Evolutionary conservation across 2,888 invertebrate genomes (phyloP).

Genomic region (Ichneumon xanthorius): DNA sequence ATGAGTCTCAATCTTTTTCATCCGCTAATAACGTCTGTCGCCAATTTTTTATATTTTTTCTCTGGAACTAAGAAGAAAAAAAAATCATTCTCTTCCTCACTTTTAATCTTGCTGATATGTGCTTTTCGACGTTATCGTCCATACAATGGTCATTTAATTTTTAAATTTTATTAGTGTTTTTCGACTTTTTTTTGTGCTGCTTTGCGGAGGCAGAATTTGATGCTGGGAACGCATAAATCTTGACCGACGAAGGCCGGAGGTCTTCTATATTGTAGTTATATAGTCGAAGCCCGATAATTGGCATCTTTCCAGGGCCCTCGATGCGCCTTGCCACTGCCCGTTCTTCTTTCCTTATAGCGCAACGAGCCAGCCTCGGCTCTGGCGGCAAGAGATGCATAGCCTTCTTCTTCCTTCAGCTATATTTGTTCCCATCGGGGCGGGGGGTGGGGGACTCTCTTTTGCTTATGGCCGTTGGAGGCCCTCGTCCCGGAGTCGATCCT

Average conservation of each 20-base stretch:
- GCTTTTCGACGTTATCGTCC: not conserved
- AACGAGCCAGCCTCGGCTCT: constrained; percentile 48
- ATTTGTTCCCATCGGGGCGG: constrained; percentile 72
- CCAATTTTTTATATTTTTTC: constrained; percentile 49
- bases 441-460: not conserved
- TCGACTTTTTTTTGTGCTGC: not conserved
- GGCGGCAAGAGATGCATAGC: constrained; percentile 42
- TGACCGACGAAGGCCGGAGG: constrained; percentile 40
- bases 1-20: constrained; percentile 52
- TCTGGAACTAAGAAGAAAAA: constrained; percentile 18
- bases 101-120: not conserved
- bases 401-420: constrained; percentile 76
- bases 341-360: constrained; percentile 48
- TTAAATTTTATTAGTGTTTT: not conserved
- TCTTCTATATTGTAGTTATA: constrained; percentile 13
- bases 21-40: constrained; percentile 67
- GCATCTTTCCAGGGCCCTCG: constrained; percentile 73
- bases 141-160: not conserved
- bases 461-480: constrained; percentile 20
- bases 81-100: not conserved
- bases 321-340: constrained; percentile 66
- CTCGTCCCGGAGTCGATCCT: constrained; percentile 44
- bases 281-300: constrained; percentile 71
- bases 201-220: not conserved
- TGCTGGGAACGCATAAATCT: constrained; percentile 69